Evolutionary conservation across 2,888 invertebrate genomes (phyloP), one percentile per base, ranked within the genome.

Genomic region (Melipona bicolor): DNA sequence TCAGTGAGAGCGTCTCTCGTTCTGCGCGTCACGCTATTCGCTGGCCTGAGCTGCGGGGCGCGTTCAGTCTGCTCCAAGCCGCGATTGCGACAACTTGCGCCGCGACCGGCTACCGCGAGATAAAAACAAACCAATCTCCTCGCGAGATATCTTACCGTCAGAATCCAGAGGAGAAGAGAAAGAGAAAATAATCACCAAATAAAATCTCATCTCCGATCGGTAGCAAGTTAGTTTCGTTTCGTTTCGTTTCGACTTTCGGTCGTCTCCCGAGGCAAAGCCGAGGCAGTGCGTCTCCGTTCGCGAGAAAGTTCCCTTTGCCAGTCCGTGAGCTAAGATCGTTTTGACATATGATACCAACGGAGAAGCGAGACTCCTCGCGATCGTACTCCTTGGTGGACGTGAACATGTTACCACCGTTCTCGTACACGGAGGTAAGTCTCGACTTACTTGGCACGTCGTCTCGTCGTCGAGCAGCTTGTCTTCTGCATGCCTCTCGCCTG

Each of bases 21-120:
- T 85, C 79, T 85, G 85, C 87, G 87, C 81, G 85, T 59, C 85
- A 36, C 67, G 78, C 56, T 77, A 75, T 75, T 72, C 81, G 77
- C 64, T 73, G 68, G 61, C 69, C 81, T 21, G 86, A 74, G 79
- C 67, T 72, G 50, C 75, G 83, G 83, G 84, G 83, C 67, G 86
- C 85, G 81, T 89, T 92, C 92, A 91, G 92, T 92, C 88, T 90
- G 91, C 87, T 87, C 87, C 88, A 90, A 90, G 90, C 91, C 91
- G 89, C 90, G 91, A 87, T 85, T 88, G 90, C 90, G 90, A 90
- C 82, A 90, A 89, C 86, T 90, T 84, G 91, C 80, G 83, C 75
- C 71, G 82, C 77, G 81, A 89, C 84, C 78, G 78, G 80, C 84
- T 85, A 82, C 59, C 83, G 83, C 59, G 56, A 56, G 21, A 36